phyloP scores from a whole-genome alignment of 2,113 vertebrate genomes.

The Bubo blakistoni region DNA sequence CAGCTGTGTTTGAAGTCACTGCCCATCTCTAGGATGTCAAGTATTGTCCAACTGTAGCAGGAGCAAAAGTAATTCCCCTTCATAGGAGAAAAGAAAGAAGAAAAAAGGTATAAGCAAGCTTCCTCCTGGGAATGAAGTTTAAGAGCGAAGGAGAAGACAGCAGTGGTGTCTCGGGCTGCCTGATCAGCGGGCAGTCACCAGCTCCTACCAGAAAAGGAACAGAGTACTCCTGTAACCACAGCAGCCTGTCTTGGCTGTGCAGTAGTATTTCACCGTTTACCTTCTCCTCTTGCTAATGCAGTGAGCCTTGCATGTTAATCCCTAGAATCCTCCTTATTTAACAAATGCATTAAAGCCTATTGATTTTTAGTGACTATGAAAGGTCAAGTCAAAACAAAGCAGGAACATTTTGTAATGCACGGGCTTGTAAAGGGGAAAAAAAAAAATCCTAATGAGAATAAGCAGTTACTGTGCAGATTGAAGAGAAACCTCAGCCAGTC shows the following conservation, averaged over 20 bases:
- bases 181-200: neutral
- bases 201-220: neutral
- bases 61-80: neutral
- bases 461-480: neutral
- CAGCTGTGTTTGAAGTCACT: neutral
- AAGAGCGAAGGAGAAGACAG: neutral
- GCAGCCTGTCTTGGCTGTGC: neutral
- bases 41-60: neutral
- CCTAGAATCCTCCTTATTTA: slow-evolving; percentile 33
- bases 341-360: slow-evolving; percentile 54
- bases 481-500: neutral
- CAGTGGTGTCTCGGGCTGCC: neutral
- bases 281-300: neutral
- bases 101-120: neutral
- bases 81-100: neutral
- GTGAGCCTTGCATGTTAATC: slow-evolving; percentile 12
- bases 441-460: neutral
- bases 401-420: neutral
- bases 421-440: neutral
- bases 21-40: neutral
- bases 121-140: neutral
- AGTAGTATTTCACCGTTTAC: neutral
- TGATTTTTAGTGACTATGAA: slow-evolving; percentile 51
- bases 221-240: neutral
- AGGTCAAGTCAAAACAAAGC: slow-evolving; percentile 50